Evolutionary conservation across 2,113 vertebrate species (phyloP), one percentile per base, ranked within the genome.

Genomic region (Eclectus roratus): DNA sequence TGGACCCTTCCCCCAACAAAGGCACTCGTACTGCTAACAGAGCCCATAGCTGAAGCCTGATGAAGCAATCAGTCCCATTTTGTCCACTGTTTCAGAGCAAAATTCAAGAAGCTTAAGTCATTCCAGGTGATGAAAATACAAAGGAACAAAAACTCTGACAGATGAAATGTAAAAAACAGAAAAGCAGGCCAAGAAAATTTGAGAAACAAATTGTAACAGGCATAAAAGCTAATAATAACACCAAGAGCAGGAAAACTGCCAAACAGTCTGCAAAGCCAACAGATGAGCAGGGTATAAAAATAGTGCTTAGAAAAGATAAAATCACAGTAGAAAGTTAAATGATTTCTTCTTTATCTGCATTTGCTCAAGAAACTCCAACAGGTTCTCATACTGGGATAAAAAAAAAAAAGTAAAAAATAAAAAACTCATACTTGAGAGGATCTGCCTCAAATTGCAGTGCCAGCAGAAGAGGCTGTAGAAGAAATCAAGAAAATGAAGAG

Each of bases 81-180:
- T 78, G 68, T 73, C 50, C 33, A 65, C 58, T 20, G 41, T 31
- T 88, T 80, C 41, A 77, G 41, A 93, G 74, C 44, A 90, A 85
- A 90, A 80, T 37, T 84, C 43, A 84, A 90, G 94, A 63, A 74
- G 86, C 58, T 92, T 55, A 94, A n/a, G 25, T 55, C 47, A 39
- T 71, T 69, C 94, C 94, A 85, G 55, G 60, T 19, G 53, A 92
- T 79, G 33, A 88, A 89, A 92, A 91, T 1, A 78, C 31, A 88
- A 88, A 84, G 47, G 69, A 93, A 80, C 15, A 77, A 74, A 78
- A 78, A 4, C 39, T 64, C 64, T 79, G 86, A 84, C 80, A 95
- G 91, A 89, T 96, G 93, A 94, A 93, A 91, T 71, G 83, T 64
- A n/a, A 95, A 92, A 95, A 93, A 46, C 92, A 91, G 86, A 84